Base-by-base conservation (phyloP, 92 coral and sea anemone genomes). In the Pocillopora meandrina region DNA sequence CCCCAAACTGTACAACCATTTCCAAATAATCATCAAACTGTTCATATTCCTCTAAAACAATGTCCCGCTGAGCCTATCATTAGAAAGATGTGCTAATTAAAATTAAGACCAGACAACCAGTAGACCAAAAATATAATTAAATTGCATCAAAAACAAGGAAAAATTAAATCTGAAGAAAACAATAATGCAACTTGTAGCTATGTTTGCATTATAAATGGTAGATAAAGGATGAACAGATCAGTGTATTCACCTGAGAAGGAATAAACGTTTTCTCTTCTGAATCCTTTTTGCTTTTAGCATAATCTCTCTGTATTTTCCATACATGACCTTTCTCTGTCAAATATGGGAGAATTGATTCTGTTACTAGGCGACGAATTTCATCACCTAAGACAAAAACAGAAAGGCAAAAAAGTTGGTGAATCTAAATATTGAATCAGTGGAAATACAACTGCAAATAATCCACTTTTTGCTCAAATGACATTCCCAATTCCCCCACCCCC, bases 1-100 rank as follows among this genome's bases (percentile, higher is more conserved):
- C 99, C 92, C 99, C 99, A 91, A 96, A 96, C 82, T 96, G 99
- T 71, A 96, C 93, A 56, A 96, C 99, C 99, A 96, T 96, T 79
- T 96, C 99, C 71, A 96, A 85, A 75, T 95, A 96, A 83, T 96
- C 99, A 90, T 96, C 99, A 87, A 96, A 96, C 85, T 92, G 98
- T 60, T 96, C 99, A 78, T 96, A 96, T 59, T 96, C 99, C 81
- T 95, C 99, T 33, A 96, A 87, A 56, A 94, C 91, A 61, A 90
- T 78, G 74, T 96, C 97, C 33, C 90, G 93, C 68, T 94, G 95
- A 1, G 93, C 98, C 98, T 95, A 67, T 60, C 49, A 56, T 72
- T 1, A 35, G 3, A 18, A 52, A 15, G 23, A 76, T 61, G 21
- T 12, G 20, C 52, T 42, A 34, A 4, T 71, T n/a, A 71, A 19